Conservation (phyloP, 2,113 vertebrate species). For the Bettongia penicillata region DNA sequence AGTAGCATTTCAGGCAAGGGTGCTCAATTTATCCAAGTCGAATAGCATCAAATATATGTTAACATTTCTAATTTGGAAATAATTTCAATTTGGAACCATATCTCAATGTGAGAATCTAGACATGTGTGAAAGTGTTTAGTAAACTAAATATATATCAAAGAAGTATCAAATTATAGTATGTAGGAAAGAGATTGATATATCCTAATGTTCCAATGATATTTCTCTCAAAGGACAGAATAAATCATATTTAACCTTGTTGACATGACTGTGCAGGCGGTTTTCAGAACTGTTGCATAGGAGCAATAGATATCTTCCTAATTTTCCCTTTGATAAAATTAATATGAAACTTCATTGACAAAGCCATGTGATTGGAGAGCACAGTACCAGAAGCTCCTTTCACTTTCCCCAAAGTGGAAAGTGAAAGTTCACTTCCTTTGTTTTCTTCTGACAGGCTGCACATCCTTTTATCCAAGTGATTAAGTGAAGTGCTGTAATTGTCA, state of each 20-base stretch:
- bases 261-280: conserved; percentile 61
- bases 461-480: conserved; percentile 71
- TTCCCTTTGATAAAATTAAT: conserved; percentile 66
- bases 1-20: not conserved
- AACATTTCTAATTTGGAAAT: not conserved
- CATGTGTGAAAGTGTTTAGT: not conserved
- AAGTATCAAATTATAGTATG: not conserved
- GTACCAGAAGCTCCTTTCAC: conserved; percentile 50
- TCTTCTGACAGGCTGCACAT: conserved; percentile 54
- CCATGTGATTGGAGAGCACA: conserved; percentile 63
- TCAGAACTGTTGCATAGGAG: conserved; percentile 52
- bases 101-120: not conserved
- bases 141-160: not conserved
- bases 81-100: not conserved
- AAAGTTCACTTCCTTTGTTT: conserved; percentile 67
- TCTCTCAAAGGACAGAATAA: conserved; percentile 65
- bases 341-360: conserved; percentile 67
- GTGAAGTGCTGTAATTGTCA: conserved; percentile 17
- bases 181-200: conserved; percentile 13
- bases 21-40: not conserved
- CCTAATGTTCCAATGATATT: conserved; percentile 38
- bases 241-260: conserved; percentile 44
- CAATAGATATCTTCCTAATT: conserved; percentile 65
- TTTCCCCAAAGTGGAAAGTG: conserved; percentile 20
- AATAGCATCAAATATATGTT: not conserved